Evolutionary conservation across 1,140 invertebrate genomes (phyloP).

Genomic region (Nephila pilipes): DNA sequence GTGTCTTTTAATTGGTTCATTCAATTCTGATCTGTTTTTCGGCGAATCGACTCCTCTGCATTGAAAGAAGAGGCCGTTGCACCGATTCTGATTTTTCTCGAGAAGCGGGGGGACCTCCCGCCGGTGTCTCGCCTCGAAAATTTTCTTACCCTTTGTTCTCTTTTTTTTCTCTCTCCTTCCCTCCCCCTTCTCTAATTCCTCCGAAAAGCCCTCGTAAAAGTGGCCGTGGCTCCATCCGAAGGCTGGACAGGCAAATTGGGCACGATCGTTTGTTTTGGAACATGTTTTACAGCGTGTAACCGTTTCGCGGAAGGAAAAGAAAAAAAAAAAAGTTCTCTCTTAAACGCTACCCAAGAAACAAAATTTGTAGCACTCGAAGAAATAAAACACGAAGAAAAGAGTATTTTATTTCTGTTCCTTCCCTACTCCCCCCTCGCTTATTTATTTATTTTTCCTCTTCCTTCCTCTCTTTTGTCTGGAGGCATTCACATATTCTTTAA

Average conservation of each 20-base stretch:
- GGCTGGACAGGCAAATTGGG: constrained; percentile 25
- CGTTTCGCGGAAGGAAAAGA: constrained; percentile 51
- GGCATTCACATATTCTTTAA: background rate
- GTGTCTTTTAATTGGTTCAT: too few relatives aligned
- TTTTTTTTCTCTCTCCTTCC: background rate
- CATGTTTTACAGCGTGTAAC: constrained; percentile 56
- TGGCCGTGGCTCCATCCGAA: background rate
- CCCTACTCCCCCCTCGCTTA: too few relatives aligned
- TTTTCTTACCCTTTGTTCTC: background rate
- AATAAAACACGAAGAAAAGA: background rate
- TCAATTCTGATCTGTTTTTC: too few relatives aligned
- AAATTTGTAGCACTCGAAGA: background rate
- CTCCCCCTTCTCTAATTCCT: background rate
- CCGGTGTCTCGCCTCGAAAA: background rate
- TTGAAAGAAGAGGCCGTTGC: background rate
- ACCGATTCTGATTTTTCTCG: background rate
- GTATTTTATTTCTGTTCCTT: too few relatives aligned
- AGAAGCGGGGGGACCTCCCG: background rate
- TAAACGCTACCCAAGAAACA: background rate
- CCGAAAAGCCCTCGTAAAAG: background rate
- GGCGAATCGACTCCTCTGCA: too few relatives aligned
- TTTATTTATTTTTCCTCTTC: background rate
- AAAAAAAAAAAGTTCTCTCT: too few relatives aligned
- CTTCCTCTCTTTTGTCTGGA: constrained; percentile 10
- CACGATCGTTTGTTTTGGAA: constrained; percentile 28